Conservation (phyloP, 2,797 vertebrate species). For the Podarcis lilfordi region DNA sequence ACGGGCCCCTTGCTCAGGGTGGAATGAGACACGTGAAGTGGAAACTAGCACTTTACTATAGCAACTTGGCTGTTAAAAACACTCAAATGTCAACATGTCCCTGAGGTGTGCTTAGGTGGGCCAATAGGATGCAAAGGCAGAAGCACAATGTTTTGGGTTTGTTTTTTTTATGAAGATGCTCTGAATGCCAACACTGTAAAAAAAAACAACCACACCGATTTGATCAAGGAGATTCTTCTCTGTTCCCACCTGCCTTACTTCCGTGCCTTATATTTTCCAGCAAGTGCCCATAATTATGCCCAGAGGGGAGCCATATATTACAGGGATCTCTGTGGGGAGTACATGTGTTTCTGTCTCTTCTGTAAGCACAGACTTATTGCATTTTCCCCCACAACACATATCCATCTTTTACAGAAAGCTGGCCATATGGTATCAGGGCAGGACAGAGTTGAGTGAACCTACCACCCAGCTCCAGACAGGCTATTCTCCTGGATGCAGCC, state of each 20-base stretch:
- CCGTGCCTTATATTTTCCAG: background rate
- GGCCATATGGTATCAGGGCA: background rate
- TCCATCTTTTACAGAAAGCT: background rate
- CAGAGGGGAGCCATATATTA: background rate
- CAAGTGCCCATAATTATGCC: background rate
- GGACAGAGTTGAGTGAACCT: background rate
- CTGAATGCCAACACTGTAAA: slow-evolving; percentile 30
- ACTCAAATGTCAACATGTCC: slow-evolving; percentile 63
- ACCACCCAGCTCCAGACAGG: background rate
- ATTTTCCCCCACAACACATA: background rate
- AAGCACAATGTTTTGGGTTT: background rate
- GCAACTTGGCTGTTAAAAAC: slow-evolving; percentile 64
- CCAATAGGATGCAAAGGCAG: slow-evolving; percentile 25
- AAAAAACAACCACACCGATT: slow-evolving; percentile 28
- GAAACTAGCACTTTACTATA: slow-evolving; percentile 62
- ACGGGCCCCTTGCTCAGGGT: slow-evolving; percentile 33
- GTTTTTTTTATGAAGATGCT: background rate
- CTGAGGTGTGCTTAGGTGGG: background rate
- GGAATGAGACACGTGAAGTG: slow-evolving; percentile 4
- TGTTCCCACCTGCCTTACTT: background rate
- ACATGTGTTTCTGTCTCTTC: background rate
- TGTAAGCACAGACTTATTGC: background rate
- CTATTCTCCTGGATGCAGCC: background rate
- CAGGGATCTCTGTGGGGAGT: background rate
- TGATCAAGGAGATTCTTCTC: background rate